A percentile compares a stretch with the other conserved stretches of the same genome.
Conservation (phyloP, 2,888 invertebrate species). For the Pandemis cinnamomeana region DNA sequence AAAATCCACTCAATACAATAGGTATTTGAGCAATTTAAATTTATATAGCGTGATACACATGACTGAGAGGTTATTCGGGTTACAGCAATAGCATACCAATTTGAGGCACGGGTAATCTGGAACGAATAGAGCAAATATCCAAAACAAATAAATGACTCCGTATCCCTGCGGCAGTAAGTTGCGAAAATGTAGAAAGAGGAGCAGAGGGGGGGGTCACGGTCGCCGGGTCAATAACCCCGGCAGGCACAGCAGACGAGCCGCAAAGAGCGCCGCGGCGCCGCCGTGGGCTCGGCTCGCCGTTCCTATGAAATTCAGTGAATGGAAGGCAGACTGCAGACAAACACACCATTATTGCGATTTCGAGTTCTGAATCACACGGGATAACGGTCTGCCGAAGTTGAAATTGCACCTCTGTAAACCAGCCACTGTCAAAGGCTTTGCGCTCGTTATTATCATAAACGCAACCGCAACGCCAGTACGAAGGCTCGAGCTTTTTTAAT, state of each 20-base stretch:
- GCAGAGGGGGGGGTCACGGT: constrained; percentile 66
- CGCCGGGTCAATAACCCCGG: constrained; percentile 74
- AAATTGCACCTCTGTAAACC: constrained; percentile 34
- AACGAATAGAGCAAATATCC: constrained; percentile 49
- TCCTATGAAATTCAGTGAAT: constrained; percentile 58
- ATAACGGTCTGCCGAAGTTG: constrained; percentile 41
- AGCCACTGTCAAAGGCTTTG: constrained; percentile 34
- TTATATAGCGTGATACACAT: constrained; percentile 9
- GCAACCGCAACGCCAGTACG: constrained; percentile 6
- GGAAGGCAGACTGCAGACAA: constrained; percentile 48
- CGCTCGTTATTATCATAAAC: constrained; percentile 27
- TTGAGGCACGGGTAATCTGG: constrained; percentile 43
- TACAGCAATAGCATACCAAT: constrained; percentile 38
- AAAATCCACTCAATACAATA: constrained; percentile 2
- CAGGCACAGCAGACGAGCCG: constrained; percentile 58
- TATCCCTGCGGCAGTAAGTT: constrained; percentile 44
- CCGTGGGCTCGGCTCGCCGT: constrained; percentile 49
- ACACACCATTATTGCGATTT: constrained; percentile 46
- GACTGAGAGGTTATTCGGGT: constrained; percentile 41
- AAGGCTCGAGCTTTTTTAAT: constrained; percentile 10
- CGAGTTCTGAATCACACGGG: constrained; percentile 42
- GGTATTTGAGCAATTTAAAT: constrained; percentile 4
- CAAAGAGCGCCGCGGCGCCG: constrained; percentile 55
- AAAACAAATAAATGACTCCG: constrained; percentile 26
- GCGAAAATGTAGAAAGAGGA: constrained; percentile 48